These are phyloP conservation scores for Torymus tubicola DNA, from an alignment of 2,888 invertebrate species.

Conservation along the genomic window DNA sequence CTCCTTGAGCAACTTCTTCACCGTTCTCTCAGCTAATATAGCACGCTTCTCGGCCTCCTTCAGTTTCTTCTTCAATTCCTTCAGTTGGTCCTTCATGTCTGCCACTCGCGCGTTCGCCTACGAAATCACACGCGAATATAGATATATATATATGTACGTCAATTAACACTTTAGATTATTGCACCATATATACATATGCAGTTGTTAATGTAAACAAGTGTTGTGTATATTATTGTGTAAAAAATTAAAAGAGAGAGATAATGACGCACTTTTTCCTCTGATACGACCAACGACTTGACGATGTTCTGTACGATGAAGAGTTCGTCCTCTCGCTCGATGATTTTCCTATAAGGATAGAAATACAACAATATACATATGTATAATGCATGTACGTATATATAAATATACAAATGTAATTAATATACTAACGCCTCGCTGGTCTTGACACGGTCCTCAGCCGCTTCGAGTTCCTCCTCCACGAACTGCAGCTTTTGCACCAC, in stretches of 20 bases:
- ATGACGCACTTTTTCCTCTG: constrained; percentile 73
- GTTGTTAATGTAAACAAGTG: not conserved
- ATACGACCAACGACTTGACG: constrained; percentile 74
- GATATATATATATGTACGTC: not conserved
- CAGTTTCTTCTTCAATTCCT: constrained; percentile 69
- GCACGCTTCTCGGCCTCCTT: constrained; percentile 74
- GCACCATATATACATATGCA: no score
- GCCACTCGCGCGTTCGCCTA: constrained; percentile 75
- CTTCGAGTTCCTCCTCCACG: constrained; percentile 84
- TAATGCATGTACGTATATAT: no score
- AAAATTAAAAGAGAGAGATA: not conserved
- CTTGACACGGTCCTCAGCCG: constrained; percentile 83
- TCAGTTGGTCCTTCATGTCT: constrained; percentile 73
- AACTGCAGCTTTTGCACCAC: constrained; percentile 83
- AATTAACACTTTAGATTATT: not conserved
- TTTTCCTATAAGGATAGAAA: constrained; percentile 69
- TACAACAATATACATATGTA: no score
- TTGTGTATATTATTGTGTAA: not conserved
- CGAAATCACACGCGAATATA: not conserved
- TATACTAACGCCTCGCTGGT: constrained; percentile 81
- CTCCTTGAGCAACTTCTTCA: constrained; percentile 71
- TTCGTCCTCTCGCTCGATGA: constrained; percentile 74
- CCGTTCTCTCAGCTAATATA: constrained; percentile 71
- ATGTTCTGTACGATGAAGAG: constrained; percentile 75
- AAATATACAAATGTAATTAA: not conserved